Conservation (phyloP, 2,113 vertebrate species). For the Semnornis frantzii region DNA sequence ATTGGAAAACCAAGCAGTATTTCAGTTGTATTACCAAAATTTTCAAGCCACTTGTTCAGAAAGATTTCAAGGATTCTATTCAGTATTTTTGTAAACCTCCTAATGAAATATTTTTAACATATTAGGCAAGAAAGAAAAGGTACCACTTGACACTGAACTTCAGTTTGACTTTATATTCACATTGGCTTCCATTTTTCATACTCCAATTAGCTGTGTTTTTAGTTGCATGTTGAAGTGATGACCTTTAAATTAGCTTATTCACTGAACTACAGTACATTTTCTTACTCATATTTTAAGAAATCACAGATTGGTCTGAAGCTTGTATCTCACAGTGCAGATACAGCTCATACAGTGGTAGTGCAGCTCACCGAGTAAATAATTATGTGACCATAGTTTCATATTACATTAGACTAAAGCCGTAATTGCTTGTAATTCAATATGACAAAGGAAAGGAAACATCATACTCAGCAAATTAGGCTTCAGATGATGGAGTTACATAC, state of each 20-base stretch:
- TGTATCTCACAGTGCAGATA: background rate
- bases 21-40: background rate
- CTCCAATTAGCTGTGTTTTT: background rate
- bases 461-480: conserved; percentile 10
- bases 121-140: background rate
- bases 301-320: background rate
- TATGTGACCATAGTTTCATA: background rate
- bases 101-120: background rate
- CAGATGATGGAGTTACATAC: background rate
- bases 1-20: background rate
- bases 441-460: conserved; percentile 40
- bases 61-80: background rate
- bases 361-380: background rate
- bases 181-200: background rate
- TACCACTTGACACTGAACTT: background rate
- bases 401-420: background rate
- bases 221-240: background rate
- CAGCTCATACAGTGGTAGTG: background rate
- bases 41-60: background rate
- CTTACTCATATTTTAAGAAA: background rate
- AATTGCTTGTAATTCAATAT: conserved; percentile 50
- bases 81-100: background rate
- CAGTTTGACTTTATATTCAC: background rate
- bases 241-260: background rate
- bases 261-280: background rate